Percentiles rank a stretch among this genome's conserved stretches.
phyloP scores from a whole-genome alignment of 2,888 invertebrate genomes.

The Mamestra brassicae region DNA sequence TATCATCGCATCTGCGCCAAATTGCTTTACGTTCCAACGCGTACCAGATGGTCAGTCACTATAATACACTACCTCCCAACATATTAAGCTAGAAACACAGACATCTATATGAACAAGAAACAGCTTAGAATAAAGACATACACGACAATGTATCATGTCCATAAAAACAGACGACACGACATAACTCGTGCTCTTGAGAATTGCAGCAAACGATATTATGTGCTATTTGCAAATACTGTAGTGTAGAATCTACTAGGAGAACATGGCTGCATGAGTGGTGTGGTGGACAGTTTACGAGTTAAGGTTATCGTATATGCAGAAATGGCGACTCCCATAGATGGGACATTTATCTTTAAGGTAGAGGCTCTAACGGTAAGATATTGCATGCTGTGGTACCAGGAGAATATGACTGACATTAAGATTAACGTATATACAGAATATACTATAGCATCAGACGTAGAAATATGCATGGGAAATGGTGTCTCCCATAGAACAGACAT shows the following conservation, averaged over 20 bases:
- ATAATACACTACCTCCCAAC: neutral
- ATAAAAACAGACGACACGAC: slow-evolving; percentile 45
- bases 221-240: slow-evolving; percentile 47
- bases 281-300: slow-evolving; percentile 43
- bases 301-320: neutral
- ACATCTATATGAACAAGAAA: slow-evolving; percentile 2
- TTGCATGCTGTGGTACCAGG: too few relatives aligned
- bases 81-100: neutral
- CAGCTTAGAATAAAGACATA: slow-evolving; percentile 10
- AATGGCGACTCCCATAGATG: too few relatives aligned
- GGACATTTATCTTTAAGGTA: too few relatives aligned
- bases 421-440: too few relatives aligned
- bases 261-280: slow-evolving; percentile 35
- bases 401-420: neutral
- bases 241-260: slow-evolving; percentile 17
- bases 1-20: neutral
- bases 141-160: slow-evolving; percentile 16
- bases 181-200: slow-evolving; percentile 34
- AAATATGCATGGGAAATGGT: neutral
- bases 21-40: neutral
- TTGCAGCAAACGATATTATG: slow-evolving; percentile 40
- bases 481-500: slow-evolving; percentile 10
- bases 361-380: too few relatives aligned
- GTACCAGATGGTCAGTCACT: neutral
- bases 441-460: neutral